Evolutionary conservation across 2,113 vertebrate genomes (phyloP), one percentile per base, ranked within the genome.

Genomic region (Cromileptes altivelis): DNA sequence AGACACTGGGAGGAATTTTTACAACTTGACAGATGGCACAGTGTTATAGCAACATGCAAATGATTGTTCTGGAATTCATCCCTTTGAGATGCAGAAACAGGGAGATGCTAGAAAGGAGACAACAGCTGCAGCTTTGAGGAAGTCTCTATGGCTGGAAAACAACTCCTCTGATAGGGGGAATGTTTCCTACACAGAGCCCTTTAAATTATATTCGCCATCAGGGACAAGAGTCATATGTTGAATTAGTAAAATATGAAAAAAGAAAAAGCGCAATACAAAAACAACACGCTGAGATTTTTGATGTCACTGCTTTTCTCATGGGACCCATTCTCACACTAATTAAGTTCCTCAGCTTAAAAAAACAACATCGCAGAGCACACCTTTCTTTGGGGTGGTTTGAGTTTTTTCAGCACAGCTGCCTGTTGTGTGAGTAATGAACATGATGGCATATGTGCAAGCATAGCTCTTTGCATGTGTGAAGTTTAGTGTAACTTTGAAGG

Each of bases 21-120:
- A 71, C 33, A 70, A 50, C 68, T 57, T 76, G 83, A 84, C 88
- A 89, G 90, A 91, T 91, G 85, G 87, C 73, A 37, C 70, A 56
- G 53, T 60, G 61, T 81, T 78, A 65, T 69, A 81, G 61, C 68
- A 42, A 50, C 17, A 7, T 70, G 87, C 65, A 63, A 73, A 83
- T 75, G 69, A 50, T 23, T 80, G 77, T 78, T 76, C 65, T 81
- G 74, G 75, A 84, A 79, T 76, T 61, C 67, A 81, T 70, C 53
- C 64, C 64, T 84, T 73, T 62, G 81, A 86, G 76, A 84, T 53
- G 42, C 70, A 58, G 49, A 52, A 56, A 68, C 62, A n/a, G 57
- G 45, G 75, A 77, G 55, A 70, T 64, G 67, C 69, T 79, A 33
- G 40, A 67, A 49, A 68, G 40, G 37, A 84, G 67, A 79, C 74